phyloP scores from a whole-genome alignment of 2,888 invertebrate genomes.

The Ichneumoninae sp. region DNA sequence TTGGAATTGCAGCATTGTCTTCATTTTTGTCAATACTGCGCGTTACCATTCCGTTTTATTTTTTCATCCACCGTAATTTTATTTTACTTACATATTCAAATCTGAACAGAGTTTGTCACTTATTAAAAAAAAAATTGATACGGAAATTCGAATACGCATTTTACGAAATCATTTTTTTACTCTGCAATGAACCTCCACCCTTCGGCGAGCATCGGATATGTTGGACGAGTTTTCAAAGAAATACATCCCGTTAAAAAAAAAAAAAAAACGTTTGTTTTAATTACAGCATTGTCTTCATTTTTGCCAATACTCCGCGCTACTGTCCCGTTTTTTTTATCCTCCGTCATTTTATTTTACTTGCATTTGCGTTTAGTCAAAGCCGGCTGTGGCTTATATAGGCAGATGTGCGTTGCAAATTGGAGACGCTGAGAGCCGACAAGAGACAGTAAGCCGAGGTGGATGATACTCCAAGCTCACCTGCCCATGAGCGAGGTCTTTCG shows the following conservation, averaged over 20 bases:
- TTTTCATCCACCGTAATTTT: conserved; percentile 17
- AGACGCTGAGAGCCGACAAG: conserved; percentile 61
- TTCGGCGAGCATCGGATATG: background rate
- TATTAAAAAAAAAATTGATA: too few species aligned
- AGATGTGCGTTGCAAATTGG: conserved; percentile 82
- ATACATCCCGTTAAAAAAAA: background rate
- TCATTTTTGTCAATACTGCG: conserved; percentile 3
- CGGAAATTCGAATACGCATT: too few species aligned
- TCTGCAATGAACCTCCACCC: background rate
- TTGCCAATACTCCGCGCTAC: background rate
- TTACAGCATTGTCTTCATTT: conserved; percentile 14
- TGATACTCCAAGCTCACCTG: conserved; percentile 74
- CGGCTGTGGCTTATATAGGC: conserved; percentile 80
- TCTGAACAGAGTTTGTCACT: too few species aligned
- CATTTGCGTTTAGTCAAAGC: conserved; percentile 82
- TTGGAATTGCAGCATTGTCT: background rate
- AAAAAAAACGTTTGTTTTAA: background rate
- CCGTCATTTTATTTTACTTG: conserved; percentile 37
- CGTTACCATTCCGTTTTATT: background rate
- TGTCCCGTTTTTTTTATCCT: background rate
- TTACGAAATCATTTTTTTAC: too few species aligned
- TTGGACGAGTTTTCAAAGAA: background rate
- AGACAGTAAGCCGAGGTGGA: conserved; percentile 40
- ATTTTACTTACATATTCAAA: conserved; percentile 60
- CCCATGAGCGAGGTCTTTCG: conserved; percentile 61